Evolutionary conservation across 2,797 vertebrate genomes (phyloP).

Genomic region (Phalloptychus januarius): DNA sequence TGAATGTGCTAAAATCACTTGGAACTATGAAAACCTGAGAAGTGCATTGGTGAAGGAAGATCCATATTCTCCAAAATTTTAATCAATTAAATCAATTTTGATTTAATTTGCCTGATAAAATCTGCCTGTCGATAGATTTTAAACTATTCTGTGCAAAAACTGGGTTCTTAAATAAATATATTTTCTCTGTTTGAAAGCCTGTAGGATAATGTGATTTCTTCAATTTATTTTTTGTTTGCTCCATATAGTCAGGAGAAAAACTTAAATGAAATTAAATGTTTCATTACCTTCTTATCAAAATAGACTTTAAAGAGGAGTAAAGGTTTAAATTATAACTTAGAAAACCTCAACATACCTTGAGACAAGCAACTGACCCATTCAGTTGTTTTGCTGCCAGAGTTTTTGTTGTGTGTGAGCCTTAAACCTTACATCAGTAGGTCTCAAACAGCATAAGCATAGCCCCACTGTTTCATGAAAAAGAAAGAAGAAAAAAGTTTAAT

Average conservation of each 20-base stretch:
- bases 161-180: not conserved
- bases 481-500: not conserved
- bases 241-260: not conserved
- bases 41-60: too few relatives aligned
- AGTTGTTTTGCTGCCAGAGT: not conserved
- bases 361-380: not conserved
- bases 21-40: too few relatives aligned
- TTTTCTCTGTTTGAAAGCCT: not conserved
- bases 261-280: not conserved
- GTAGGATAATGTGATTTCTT: not conserved
- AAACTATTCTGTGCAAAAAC: not conserved
- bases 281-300: not conserved
- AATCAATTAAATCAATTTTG: too few relatives aligned
- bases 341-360: not conserved
- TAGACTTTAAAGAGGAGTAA: not conserved
- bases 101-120: too few relatives aligned
- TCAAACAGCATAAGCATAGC: not conserved
- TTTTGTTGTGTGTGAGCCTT: not conserved
- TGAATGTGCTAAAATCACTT: too few relatives aligned
- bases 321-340: not conserved
- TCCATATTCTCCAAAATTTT: too few relatives aligned
- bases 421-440: not conserved
- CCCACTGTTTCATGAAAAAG: not conserved
- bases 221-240: not conserved
- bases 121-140: too few relatives aligned